Conservation (phyloP, 2,113 vertebrate species). For the Prietella phreatophila region DNA sequence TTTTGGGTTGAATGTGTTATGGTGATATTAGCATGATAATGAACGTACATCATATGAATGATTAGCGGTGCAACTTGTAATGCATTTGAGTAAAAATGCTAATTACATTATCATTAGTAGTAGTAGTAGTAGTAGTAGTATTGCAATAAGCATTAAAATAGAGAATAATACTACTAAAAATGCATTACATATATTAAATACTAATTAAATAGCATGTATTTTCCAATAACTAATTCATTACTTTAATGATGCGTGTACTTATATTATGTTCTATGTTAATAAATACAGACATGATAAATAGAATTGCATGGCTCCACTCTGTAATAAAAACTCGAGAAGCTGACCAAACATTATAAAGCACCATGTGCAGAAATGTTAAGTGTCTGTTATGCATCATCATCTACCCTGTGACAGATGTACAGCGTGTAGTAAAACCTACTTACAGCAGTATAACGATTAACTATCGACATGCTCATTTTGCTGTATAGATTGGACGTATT, state of each 20-base stretch:
- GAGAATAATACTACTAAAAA: neutral
- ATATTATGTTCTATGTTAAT: neutral
- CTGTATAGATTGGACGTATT: conserved; percentile 53
- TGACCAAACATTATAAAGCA: neutral
- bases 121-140: neutral
- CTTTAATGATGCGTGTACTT: neutral
- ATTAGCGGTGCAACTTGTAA: neutral
- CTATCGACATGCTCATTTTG: conserved; percentile 74
- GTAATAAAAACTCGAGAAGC: neutral
- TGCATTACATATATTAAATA: neutral
- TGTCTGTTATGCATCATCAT: neutral
- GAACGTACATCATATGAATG: neutral
- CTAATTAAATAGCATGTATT: neutral
- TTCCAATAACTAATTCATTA: neutral
- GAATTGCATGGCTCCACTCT: neutral
- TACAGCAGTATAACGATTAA: conserved; percentile 72
- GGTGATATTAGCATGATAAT: conserved; percentile 1
- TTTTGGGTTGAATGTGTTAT: neutral
- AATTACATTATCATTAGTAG: neutral
- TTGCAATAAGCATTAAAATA: neutral
- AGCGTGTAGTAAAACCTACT: neutral
- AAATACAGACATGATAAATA: neutral
- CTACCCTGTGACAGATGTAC: neutral
- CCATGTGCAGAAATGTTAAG: neutral
- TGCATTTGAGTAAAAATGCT: neutral